phyloP scores from a whole-genome alignment of 2,113 vertebrate genomes.

The Phycodurus eques region DNA sequence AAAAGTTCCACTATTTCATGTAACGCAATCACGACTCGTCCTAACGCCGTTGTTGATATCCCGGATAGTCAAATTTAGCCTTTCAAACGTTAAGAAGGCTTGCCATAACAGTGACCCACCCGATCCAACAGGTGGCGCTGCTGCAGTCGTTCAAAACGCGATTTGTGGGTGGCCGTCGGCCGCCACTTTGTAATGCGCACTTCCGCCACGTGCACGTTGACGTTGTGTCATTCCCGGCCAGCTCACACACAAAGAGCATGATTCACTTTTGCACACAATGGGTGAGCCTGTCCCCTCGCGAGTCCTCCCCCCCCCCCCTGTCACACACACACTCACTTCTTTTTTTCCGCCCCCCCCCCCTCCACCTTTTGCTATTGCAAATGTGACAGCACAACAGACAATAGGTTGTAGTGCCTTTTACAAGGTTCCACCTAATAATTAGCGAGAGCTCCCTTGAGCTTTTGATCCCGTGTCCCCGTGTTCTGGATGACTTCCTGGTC shows the following conservation, averaged over 20 bases:
- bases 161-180: too few relatives aligned
- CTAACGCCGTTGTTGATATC: too few relatives aligned
- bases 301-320: constrained; percentile 21
- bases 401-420: constrained; percentile 58
- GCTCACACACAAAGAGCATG: constrained; percentile 19
- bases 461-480: constrained; percentile 59
- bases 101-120: too few relatives aligned
- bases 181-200: too few relatives aligned
- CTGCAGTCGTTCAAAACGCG: too few relatives aligned
- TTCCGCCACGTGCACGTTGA: too few relatives aligned
- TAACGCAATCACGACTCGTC: too few relatives aligned
- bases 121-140: too few relatives aligned
- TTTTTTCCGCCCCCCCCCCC: constrained; percentile 12
- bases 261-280: constrained; percentile 29
- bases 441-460: constrained; percentile 42
- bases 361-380: constrained; percentile 36
- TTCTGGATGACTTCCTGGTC: constrained; percentile 52
- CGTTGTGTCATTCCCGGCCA: constrained; percentile 30
- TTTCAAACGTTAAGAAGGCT: too few relatives aligned
- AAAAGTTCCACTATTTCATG: too few relatives aligned
- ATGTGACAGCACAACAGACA: constrained; percentile 51
- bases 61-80: too few relatives aligned
- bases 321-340: neutral
- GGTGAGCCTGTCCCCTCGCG: constrained; percentile 16
- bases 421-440: constrained; percentile 66